Percentiles rank a stretch among this genome's conserved stretches.
These are phyloP conservation scores for Mesembrinibis cayennensis DNA, from an alignment of 2,113 vertebrate genomes.

Conservation along the genomic window DNA sequence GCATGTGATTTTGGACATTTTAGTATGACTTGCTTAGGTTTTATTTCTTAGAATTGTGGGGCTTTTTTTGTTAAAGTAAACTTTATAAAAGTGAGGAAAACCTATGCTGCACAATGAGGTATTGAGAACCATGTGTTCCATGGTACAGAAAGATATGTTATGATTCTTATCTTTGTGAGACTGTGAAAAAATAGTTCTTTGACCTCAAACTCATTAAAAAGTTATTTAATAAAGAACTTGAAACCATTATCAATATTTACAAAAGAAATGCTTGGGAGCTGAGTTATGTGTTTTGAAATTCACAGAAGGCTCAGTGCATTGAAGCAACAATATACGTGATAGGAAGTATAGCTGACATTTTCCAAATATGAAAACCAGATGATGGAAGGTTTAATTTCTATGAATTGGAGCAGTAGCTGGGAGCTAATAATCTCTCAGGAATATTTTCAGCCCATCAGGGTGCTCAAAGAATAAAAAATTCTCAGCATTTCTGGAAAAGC, in stretches of 20 bases:
- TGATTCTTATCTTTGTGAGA: constrained; percentile 74
- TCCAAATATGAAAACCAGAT: constrained; percentile 78
- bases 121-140: constrained; percentile 69
- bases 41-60: constrained; percentile 6
- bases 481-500: constrained; percentile 28
- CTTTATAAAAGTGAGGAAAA: constrained; percentile 35
- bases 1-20: background rate
- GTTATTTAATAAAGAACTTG: constrained; percentile 79
- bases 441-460: constrained; percentile 28
- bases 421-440: constrained; percentile 41
- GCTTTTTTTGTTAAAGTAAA: constrained; percentile 30
- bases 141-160: constrained; percentile 69
- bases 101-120: constrained; percentile 19
- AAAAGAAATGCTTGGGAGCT: constrained; percentile 73
- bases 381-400: constrained; percentile 72
- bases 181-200: constrained; percentile 73
- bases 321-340: constrained; percentile 64
- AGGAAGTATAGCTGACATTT: constrained; percentile 72
- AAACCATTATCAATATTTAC: constrained; percentile 79
- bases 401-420: constrained; percentile 65
- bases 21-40: background rate
- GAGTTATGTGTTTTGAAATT: constrained; percentile 73
- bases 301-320: constrained; percentile 67
- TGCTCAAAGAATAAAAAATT: constrained; percentile 11
- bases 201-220: constrained; percentile 76